These are phyloP conservation scores for Volucella bombylans DNA, from an alignment of 2,888 invertebrate species.

Conservation along the genomic window DNA sequence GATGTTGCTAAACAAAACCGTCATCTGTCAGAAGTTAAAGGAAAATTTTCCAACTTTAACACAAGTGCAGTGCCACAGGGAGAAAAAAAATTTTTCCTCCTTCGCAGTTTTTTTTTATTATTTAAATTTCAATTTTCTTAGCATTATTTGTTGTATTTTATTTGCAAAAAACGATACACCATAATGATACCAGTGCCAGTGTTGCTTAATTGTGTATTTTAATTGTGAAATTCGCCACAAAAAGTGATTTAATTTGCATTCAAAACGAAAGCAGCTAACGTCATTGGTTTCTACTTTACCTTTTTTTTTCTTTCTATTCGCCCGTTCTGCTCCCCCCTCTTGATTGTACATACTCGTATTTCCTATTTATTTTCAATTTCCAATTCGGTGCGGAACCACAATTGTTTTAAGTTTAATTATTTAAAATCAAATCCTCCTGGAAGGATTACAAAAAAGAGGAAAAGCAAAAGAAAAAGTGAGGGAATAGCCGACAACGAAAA, in stretches of 20 bases:
- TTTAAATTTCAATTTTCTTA: slow-evolving; percentile 48
- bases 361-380: slow-evolving; percentile 43
- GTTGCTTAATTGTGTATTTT: slow-evolving; percentile 22
- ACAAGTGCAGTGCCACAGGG: slow-evolving; percentile 59
- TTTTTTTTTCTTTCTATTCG: slow-evolving; percentile 18
- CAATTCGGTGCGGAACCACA: slow-evolving; percentile 17
- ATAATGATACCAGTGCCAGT: slow-evolving; percentile 11
- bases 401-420: slow-evolving; percentile 16
- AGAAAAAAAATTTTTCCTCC: slow-evolving; percentile 55
- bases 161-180: slow-evolving; percentile 40
- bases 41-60: slow-evolving; percentile 66
- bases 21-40: slow-evolving; percentile 63
- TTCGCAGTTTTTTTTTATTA: slow-evolving; percentile 56
- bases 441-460: slow-evolving; percentile 27
- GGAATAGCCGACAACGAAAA: neutral
- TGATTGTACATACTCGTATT: slow-evolving; percentile 9
- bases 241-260: slow-evolving; percentile 45
- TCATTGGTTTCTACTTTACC: slow-evolving; percentile 64
- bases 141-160: slow-evolving; percentile 51
- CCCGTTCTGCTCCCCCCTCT: slow-evolving; percentile 53
- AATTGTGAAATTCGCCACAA: slow-evolving; percentile 2
- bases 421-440: slow-evolving; percentile 20
- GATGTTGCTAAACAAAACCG: slow-evolving; percentile 58
- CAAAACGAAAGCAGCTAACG: slow-evolving; percentile 71
- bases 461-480: neutral